Conservation (phyloP, 2,797 vertebrate species). For the Bufotes viridis region DNA sequence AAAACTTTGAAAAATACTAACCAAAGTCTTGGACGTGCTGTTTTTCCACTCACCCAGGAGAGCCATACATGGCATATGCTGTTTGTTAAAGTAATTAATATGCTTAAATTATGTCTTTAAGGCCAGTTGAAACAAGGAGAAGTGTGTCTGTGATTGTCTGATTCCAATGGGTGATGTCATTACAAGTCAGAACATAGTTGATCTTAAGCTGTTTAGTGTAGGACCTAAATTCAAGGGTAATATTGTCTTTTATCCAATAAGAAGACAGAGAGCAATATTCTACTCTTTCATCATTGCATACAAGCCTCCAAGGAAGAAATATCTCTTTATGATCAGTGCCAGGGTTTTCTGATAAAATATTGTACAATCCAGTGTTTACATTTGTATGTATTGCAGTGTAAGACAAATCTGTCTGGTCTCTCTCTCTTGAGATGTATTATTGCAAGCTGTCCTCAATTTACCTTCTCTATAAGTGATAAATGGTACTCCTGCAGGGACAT, state of each 20-base stretch:
- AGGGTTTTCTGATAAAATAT: slow-evolving; percentile 18
- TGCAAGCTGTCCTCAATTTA: slow-evolving; percentile 43
- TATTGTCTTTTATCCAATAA: neutral
- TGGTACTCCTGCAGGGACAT: neutral
- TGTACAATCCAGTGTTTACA: slow-evolving; percentile 31
- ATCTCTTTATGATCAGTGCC: slow-evolving; percentile 40
- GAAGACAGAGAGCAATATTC: neutral
- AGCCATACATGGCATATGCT: neutral
- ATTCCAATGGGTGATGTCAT: neutral
- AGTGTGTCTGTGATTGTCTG: slow-evolving; percentile 1
- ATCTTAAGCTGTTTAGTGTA: neutral
- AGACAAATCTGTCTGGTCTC: slow-evolving; percentile 27
- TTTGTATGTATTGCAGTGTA: slow-evolving; percentile 28
- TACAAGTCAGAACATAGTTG: neutral
- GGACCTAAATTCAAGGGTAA: neutral
- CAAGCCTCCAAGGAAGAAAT: slow-evolving; percentile 36
- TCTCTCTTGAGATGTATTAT: slow-evolving; percentile 23
- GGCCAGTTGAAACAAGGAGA: neutral
- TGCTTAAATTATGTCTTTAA: neutral
- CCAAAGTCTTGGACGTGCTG: neutral
- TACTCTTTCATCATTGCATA: slow-evolving; percentile 23
- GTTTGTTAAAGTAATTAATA: slow-evolving; percentile 21
- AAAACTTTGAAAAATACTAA: neutral
- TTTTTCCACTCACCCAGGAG: neutral
- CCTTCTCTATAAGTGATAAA: slow-evolving; percentile 38